Conservation (phyloP, 1,140 invertebrate species). For the Calephelis nemesis region DNA sequence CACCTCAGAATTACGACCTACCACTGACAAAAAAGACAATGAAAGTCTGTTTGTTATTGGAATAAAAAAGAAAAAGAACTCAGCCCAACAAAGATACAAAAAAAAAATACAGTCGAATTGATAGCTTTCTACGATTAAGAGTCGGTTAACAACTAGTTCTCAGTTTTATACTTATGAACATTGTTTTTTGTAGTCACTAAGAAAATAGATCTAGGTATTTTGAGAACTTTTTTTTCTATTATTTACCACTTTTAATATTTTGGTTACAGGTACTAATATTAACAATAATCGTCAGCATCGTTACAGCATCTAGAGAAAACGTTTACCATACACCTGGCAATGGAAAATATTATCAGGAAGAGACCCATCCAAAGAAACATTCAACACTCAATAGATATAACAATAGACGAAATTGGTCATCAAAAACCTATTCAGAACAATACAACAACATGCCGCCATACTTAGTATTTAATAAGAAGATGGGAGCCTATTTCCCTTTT, state of each 20-base stretch:
- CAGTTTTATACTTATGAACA: too few relatives aligned
- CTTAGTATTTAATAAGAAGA: slow-evolving; percentile 60
- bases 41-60: too few relatives aligned
- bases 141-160: too few relatives aligned
- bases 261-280: background rate
- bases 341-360: slow-evolving; percentile 6
- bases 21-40: too few relatives aligned
- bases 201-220: too few relatives aligned
- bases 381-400: slow-evolving; percentile 32
- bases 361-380: slow-evolving; percentile 27
- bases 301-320: background rate
- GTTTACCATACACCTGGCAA: background rate
- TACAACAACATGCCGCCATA: slow-evolving; percentile 53
- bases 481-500: slow-evolving; percentile 61
- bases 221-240: too few relatives aligned
- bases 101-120: too few relatives aligned
- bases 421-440: slow-evolving; percentile 26
- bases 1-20: too few relatives aligned
- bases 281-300: slow-evolving; percentile 1
- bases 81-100: too few relatives aligned
- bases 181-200: too few relatives aligned
- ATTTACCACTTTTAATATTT: background rate
- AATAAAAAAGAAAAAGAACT: too few relatives aligned
- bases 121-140: too few relatives aligned
- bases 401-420: slow-evolving; percentile 48